A percentile compares a stretch with the other conserved stretches of the same genome.
These are phyloP conservation scores for Scaptodrosophila latifasciaeformis DNA, from an alignment of 2,888 invertebrate species.

Conservation along the genomic window DNA sequence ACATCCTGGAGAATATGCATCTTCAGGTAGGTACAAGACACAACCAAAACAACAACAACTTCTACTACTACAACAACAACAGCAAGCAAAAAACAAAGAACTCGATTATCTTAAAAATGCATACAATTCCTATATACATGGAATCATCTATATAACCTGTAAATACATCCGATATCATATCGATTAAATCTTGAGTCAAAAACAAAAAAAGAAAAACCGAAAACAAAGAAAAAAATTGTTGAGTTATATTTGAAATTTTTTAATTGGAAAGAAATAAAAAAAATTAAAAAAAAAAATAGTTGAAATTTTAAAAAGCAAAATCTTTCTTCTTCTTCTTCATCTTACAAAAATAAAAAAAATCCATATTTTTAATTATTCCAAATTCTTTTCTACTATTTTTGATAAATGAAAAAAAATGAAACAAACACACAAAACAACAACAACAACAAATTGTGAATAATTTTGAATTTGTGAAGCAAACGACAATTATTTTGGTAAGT, in stretches of 20 bases:
- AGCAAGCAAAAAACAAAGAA: slow-evolving; percentile 24
- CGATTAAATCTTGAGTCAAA: slow-evolving; percentile 26
- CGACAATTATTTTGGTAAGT: slow-evolving; percentile 99
- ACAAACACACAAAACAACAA: slow-evolving; percentile 27
- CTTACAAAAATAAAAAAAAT: slow-evolving; percentile 11
- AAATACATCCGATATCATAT: slow-evolving; percentile 72
- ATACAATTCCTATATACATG: slow-evolving; percentile 68
- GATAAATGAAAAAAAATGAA: slow-evolving; percentile 18
- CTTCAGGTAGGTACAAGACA: slow-evolving; percentile 86
- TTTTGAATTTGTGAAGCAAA: slow-evolving; percentile 82
- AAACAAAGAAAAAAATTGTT: slow-evolving; percentile 21
- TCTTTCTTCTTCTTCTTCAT: slow-evolving; percentile 15
- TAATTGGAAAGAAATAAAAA: slow-evolving; percentile 42
- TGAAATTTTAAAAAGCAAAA: slow-evolving; percentile 22
- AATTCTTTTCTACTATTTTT: neutral
- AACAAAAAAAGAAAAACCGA: slow-evolving; percentile 17
- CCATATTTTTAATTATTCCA: slow-evolving; percentile 10
- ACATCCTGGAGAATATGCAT: slow-evolving; percentile 99
- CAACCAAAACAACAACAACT: slow-evolving; percentile 32
- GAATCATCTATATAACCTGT: slow-evolving; percentile 72
- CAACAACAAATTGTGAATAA: slow-evolving; percentile 18
- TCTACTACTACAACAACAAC: slow-evolving; percentile 40
- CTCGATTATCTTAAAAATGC: slow-evolving; percentile 41
- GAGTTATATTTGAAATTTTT: slow-evolving; percentile 26
- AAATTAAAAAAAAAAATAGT: slow-evolving; percentile 5